These are phyloP conservation scores for Drosophila orena DNA, from an alignment of 1,140 invertebrate species.

Conservation along the genomic window DNA sequence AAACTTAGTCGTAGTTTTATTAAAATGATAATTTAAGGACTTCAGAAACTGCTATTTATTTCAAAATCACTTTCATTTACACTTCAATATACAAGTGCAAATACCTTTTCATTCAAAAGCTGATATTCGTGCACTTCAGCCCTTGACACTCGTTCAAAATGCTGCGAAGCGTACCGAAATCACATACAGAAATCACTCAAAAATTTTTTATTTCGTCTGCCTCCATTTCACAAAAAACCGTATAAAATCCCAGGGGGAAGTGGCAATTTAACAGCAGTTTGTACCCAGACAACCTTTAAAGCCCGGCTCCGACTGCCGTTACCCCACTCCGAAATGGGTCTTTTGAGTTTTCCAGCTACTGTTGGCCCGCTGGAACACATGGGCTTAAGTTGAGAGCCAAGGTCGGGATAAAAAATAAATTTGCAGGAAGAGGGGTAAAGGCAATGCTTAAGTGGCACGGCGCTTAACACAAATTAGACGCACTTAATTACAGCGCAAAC, in stretches of 20 bases:
- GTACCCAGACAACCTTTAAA: slow-evolving; percentile 69
- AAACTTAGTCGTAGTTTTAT: not conserved
- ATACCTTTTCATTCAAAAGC: slow-evolving; percentile 14
- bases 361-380: slow-evolving; percentile 30
- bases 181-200: slow-evolving; percentile 65
- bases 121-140: slow-evolving; percentile 16
- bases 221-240: slow-evolving; percentile 11
- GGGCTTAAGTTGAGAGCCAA: slow-evolving; percentile 44
- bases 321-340: slow-evolving; percentile 19
- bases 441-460: slow-evolving; percentile 70
- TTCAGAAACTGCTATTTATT: slow-evolving; percentile 1
- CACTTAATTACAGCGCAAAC: slow-evolving; percentile 82
- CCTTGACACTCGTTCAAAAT: slow-evolving; percentile 22
- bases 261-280: slow-evolving; percentile 74
- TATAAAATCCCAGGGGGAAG: slow-evolving; percentile 45
- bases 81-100: slow-evolving; percentile 2
- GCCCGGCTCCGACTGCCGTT: slow-evolving; percentile 20
- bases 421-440: slow-evolving; percentile 20
- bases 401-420: slow-evolving; percentile 26
- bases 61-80: not conserved
- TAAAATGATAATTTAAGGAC: not conserved
- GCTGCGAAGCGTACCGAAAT: slow-evolving; percentile 16
- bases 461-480: slow-evolving; percentile 83
- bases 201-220: slow-evolving; percentile 44
- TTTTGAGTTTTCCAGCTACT: slow-evolving; percentile 21